Conservation (phyloP, 2,797 vertebrate genomes). For the Macropus fuliginosus region DNA sequence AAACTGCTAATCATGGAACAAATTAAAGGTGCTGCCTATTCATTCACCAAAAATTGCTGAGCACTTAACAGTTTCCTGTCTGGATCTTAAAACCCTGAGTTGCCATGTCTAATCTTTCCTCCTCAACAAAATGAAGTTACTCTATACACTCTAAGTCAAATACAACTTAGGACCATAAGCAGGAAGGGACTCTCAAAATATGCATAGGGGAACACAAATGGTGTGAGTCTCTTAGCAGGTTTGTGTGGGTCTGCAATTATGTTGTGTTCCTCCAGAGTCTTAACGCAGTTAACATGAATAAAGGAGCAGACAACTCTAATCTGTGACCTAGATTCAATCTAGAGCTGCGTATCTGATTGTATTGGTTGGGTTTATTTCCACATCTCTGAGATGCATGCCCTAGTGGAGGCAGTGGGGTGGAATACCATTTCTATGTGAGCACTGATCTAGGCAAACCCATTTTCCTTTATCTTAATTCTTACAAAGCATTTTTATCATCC, state of each 20-base stretch:
- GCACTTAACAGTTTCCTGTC: neutral
- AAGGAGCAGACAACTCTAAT: neutral
- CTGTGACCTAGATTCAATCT: neutral
- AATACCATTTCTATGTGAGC: neutral
- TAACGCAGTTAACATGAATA: neutral
- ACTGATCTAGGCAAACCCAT: neutral
- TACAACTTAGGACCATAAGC: neutral
- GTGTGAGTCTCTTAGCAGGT: neutral
- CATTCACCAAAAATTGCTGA: neutral
- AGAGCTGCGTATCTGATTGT: neutral
- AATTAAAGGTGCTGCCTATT: neutral
- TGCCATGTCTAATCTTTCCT: neutral
- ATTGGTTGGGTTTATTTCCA: neutral
- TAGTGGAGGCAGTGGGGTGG: neutral
- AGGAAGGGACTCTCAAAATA: neutral
- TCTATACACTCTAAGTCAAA: neutral
- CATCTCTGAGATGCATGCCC: neutral
- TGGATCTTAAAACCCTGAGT: neutral
- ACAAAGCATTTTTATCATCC: neutral
- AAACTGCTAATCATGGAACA: neutral
- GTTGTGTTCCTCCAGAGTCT: neutral
- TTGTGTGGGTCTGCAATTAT: neutral
- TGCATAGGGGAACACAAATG: neutral
- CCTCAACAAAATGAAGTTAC: neutral
- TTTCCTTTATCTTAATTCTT: neutral